Base-by-base conservation (phyloP, 2,113 vertebrate species). In the Xyrauchen texanus region DNA sequence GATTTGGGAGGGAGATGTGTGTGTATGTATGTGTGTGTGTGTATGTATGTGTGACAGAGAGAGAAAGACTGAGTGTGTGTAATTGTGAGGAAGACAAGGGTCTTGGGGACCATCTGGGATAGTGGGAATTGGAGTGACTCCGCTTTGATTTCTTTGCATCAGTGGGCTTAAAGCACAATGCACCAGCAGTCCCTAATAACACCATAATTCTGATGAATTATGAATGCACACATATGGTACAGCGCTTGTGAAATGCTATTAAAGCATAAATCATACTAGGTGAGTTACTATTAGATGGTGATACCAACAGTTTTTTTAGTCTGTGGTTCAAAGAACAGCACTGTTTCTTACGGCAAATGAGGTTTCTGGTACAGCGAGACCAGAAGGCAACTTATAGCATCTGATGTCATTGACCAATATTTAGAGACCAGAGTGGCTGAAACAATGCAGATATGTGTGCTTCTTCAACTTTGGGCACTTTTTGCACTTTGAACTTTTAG, bases 61-160 rank as follows among this genome's bases (percentile, higher is more conserved):
- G 68, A 45, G 53, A n/a, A 57, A 62, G 49, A 8, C 34, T 15
- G 13, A 53, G 13, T 4, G 52, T 15, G 51, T 44, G 51, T 21
- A 72, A 15, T 58, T 15, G 67, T 52, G 67, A 60, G 21, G 45
- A 47, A 65, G 61, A 72, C 45, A n/a, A 74, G 58, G 69, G 76
- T 82, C 57, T 46, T 13, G 4, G 58, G 73, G 75, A 74, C 82
- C 82, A 84, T 81, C 82, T 84, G 82, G 68, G 69, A 46, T 78
- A 66, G 57, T 66, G 60, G 57, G 65, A 81, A 72, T 63, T 63
- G 58, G 16, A 51, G 58, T 74, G 16, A 13, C 70, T 72, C 55
- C 6, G 5, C 44, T 72, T 72, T 72, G 55, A 55, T 58, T 70
- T 75, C 68, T 55, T 66, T 75, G 65, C 49, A 16, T 72, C 55